Evolutionary conservation across 1,140 invertebrate species (phyloP), one percentile per base, ranked within the genome.

Genomic region (Samia ricini): DNA sequence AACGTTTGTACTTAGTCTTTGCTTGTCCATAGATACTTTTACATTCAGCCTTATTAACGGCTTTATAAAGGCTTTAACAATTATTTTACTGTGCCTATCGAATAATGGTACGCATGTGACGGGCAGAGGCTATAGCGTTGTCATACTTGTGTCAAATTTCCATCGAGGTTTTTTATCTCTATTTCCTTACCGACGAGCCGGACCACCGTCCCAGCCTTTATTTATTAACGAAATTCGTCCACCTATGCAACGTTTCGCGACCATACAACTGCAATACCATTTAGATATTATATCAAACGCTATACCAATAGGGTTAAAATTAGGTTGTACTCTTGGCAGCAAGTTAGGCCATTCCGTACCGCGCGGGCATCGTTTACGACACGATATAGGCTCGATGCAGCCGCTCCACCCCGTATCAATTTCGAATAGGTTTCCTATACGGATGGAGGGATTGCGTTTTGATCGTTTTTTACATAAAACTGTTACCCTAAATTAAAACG

Each of bases 161-260:
- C 79, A 75, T 73, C 76, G 60, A 69, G 48, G 60, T 54, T 71
- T 60, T 81, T 87, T 85, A 85, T 83, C 85, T 76, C 81, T 77
- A 79, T 82, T 86, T 83, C 83, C 74, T 68, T 67, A 76, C 76
- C 29, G 71, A 71, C 71, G 63, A 71, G 76, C 71, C 74, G 79
- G 71, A 78, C 80, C 80, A 69, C 76, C 77, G 81, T 73, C 77
- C 77, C 75, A 80, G 79, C 81, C 83, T 89, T 88, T 89, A 89
- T 89, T 89, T 89, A 89, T 89, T 89, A 89, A 89, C 85, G 86
- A 87, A 89, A 87, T 89, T 89, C 85, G 83, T 82, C 77, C 72
- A 74, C 81, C 81, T 71, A 81, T 84, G 81, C 81, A 84, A 81
- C 81, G 74, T 76, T 76, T 76, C 68, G 73, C 68, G 67, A 67